Evolutionary conservation across 2,888 invertebrate species (phyloP).

Genomic region (Tribolium freemani): DNA sequence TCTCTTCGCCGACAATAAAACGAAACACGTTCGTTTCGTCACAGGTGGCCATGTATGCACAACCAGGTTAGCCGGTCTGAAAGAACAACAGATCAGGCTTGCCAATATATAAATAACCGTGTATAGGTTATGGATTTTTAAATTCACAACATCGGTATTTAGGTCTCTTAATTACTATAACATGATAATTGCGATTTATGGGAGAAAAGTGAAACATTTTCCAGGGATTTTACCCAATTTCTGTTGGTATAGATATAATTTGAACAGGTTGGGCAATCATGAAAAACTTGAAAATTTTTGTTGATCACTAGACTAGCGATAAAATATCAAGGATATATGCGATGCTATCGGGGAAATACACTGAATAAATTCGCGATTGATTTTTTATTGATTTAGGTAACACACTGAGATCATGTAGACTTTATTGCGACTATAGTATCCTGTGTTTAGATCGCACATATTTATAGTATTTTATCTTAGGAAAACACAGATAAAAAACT

Average conservation of each 20-base stretch:
- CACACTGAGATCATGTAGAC: background rate
- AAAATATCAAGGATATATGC: background rate
- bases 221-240: slow-evolving; percentile 15
- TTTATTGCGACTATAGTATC: background rate
- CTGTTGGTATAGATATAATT: background rate
- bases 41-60: slow-evolving; percentile 49
- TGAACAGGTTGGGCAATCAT: background rate
- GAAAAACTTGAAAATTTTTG: background rate
- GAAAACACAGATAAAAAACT: background rate
- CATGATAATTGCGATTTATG: slow-evolving; percentile 34
- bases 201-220: slow-evolving; percentile 11
- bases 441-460: background rate
- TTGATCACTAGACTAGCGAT: background rate
- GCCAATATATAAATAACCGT: slow-evolving; percentile 26
- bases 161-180: slow-evolving; percentile 36
- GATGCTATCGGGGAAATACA: too few relatives aligned
- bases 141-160: slow-evolving; percentile 26
- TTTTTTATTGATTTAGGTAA: too few relatives aligned
- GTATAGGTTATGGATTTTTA: slow-evolving; percentile 35
- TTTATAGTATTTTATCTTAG: background rate
- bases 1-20: slow-evolving; percentile 2
- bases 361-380: too few relatives aligned
- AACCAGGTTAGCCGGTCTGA: slow-evolving; percentile 54
- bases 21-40: slow-evolving; percentile 16
- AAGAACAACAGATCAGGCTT: slow-evolving; percentile 45